phyloP scores from a whole-genome alignment of 1,140 invertebrate genomes.

The Cephus cinctus region DNA sequence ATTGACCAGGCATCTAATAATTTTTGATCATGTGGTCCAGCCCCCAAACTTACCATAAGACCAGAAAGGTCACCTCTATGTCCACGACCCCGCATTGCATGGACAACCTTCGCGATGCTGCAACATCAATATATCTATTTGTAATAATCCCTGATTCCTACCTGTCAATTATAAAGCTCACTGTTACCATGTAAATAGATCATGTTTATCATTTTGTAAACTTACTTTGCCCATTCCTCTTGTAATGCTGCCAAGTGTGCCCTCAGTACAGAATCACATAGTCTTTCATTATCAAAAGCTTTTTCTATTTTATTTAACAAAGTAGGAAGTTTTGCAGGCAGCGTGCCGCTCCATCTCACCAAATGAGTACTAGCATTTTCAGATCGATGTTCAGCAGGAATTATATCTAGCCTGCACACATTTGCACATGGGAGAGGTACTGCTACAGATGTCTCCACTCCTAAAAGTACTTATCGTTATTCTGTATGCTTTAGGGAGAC shows the following conservation, averaged over 20 bases:
- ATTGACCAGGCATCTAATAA: conserved; percentile 51
- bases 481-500: not conserved
- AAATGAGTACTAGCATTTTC: conserved; percentile 37
- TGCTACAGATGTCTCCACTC: conserved; percentile 48
- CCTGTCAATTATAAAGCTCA: no score
- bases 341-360: conserved; percentile 44
- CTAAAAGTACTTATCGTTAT: conserved; percentile 32
- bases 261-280: conserved; percentile 45
- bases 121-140: no score
- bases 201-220: conserved; percentile 13
- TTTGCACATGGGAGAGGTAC: conserved; percentile 47
- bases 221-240: conserved; percentile 55
- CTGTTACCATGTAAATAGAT: no score
- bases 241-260: conserved; percentile 50
- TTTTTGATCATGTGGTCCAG: conserved; percentile 48
- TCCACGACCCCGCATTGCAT: conserved; percentile 43
- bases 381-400: conserved; percentile 40
- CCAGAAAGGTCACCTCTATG: conserved; percentile 40
- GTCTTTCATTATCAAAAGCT: conserved; percentile 49
- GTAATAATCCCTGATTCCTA: no score
- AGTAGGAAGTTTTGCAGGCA: conserved; percentile 51
- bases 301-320: conserved; percentile 52
- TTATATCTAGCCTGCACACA: conserved; percentile 51
- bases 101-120: conserved; percentile 51
- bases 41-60: conserved; percentile 51